Evolutionary conservation across 1,140 invertebrate species (phyloP), one percentile per base, ranked within the genome.

Genomic region (Dreissena rostriformis): DNA sequence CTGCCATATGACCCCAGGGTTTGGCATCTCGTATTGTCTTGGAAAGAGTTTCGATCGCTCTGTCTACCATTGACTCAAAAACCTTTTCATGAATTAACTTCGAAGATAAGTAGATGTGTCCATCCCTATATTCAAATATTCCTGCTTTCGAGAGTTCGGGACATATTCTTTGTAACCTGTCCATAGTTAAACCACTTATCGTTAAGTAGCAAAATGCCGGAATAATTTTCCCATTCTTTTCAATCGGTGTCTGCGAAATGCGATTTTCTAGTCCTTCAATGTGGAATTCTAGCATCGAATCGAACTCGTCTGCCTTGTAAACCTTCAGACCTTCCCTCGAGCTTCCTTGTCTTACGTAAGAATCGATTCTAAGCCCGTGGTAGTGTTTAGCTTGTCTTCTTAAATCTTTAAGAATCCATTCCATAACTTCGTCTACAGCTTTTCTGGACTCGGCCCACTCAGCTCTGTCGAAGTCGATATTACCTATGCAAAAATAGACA

Each of bases 281-380:
- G 57, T 80, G 7, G 26, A 71, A 80, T 53, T 55, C 14, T 29
- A 80, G 51, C 19, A 80, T 24, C 12, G 66, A n/a, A 57, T 80
- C 68, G 26, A 80, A 80, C 49, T 72, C 78, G 26, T 70, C 66
- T 24, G 67, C 67, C 51, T 80, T 26, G 52, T 52, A 24, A 29
- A 80, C 78, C 53, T 80, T 80, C 53, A 80, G 71, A n/a, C 78
- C 78, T 15, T 80, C 68, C 61, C 78, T 70, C 5, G 78, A 70
- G 29, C 78, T 80, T 61, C 71, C 71, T 73, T 76, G 74, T 24
- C 74, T 63, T 24, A 76, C 49, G 65, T 83, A 83, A 17, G 66
- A 66, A 70, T 76, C 81, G 24, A 77, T 70, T 17, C 51, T 12
- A 0, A 82, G 72, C 2, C 70, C 71, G 39, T 66, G 0, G 22